A percentile compares a stretch with the other conserved stretches of the same genome.
phyloP scores from a whole-genome alignment of 2,113 vertebrate species.

The Cyanistes caeruleus region DNA sequence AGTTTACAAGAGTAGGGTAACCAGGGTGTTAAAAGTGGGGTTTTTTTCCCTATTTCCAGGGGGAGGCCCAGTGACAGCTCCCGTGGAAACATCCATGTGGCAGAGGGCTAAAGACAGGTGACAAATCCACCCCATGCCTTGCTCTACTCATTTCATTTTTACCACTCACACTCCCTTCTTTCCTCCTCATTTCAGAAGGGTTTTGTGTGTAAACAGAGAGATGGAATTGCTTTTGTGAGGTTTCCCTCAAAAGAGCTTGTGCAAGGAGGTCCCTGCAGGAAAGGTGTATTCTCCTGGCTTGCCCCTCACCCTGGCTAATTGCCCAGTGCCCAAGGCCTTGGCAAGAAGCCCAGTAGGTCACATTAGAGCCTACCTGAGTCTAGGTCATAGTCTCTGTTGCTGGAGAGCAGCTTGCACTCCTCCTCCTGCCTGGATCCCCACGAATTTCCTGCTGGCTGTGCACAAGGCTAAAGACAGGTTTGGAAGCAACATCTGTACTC shows the following conservation, averaged over 20 bases:
- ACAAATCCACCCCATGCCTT: not conserved
- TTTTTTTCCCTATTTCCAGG: not conserved
- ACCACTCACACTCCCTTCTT: not conserved
- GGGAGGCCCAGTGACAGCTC: not conserved
- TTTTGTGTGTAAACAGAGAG: not conserved
- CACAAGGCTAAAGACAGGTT: not conserved
- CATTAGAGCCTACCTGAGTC: not conserved
- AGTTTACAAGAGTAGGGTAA: not conserved
- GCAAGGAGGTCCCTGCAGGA: not conserved
- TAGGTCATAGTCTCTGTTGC: not conserved
- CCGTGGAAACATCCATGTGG: not conserved
- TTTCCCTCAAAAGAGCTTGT: not conserved
- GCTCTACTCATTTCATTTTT: not conserved
- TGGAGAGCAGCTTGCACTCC: not conserved
- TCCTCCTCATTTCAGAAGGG: not conserved
- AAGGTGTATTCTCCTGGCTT: not conserved
- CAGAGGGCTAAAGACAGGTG: not conserved
- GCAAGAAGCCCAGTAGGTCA: not conserved
- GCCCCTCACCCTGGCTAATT: not conserved
- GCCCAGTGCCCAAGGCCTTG: not conserved
- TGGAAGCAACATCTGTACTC: slow-evolving; percentile 1
- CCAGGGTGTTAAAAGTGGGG: not conserved
- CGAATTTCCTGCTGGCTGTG: not conserved
- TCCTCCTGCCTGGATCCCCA: not conserved
- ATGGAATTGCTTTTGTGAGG: not conserved